Base-by-base conservation (phyloP, 37 sponge, comb jelly and placozoan genomes). In the Tethya wilhelma region DNA sequence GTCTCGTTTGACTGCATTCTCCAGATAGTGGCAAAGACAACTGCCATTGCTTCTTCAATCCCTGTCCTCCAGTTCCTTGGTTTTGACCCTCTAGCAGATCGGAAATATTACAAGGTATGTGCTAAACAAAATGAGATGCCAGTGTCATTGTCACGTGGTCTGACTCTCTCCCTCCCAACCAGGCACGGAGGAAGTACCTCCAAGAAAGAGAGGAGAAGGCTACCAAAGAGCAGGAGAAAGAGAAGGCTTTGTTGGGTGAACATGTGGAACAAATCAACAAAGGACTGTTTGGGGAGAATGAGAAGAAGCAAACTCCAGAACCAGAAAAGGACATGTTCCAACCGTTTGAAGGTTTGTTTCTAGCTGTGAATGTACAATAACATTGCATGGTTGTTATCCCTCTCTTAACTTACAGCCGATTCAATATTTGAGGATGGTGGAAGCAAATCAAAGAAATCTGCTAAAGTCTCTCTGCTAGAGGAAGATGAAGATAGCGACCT, bases 1-100 rank as follows among this genome's bases (percentile, higher is more conserved):
- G 56, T 79, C 0, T 71, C 88, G 3, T 91, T 91, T 75, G 84
- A 87, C 69, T 78, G 81, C 44, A 81, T 91, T 1, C 33, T 91
- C 26, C 73, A 82, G 67, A 41, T 87, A 9, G 25, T 83, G 0
- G 44, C 84, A 8, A 71, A 79, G 17, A 38, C 62, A n/a, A 70
- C 37, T 5, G 69, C 79, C 0, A 64, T 83, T 56, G 69, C 57
- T 23, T 64, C 58, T 25, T 77, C 78, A 23, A n/a, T 59, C 20
- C 75, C 92, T 6, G 28, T 91, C 14, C 64, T 83, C 6, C 46
- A 73, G 0, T 91, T 91, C 36, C 80, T 91, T 22, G 84, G 84
- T 0, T 53, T 91, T 58, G 75, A 79, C 32, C 70, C 38, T 4
- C 49, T 66, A 20, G 79, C 81, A 32, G 92, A 91, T 43, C 72